Evolutionary conservation across 2,113 vertebrate species (phyloP).

Genomic region (Pygoscelis antarcticus): DNA sequence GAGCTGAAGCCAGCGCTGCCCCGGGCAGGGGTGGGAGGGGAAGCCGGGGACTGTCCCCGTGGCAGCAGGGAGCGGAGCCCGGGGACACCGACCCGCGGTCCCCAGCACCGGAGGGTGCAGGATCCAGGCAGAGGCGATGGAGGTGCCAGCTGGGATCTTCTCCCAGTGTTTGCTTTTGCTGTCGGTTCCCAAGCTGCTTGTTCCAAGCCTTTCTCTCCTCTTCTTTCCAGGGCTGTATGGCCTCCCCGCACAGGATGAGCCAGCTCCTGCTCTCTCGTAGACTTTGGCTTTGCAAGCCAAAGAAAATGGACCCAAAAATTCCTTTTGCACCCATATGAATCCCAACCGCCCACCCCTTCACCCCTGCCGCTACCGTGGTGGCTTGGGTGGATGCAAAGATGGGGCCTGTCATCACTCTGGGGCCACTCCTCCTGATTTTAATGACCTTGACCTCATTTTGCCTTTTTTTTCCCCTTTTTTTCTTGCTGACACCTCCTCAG

Average conservation of each 20-base stretch:
- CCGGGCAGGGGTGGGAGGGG: background rate
- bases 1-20: background rate
- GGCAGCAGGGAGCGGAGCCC: background rate
- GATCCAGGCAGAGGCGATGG: accelerated
- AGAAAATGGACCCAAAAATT: background rate
- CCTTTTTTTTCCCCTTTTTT: background rate
- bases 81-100: accelerated
- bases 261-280: background rate
- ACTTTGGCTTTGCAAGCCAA: background rate
- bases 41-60: accelerated
- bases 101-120: background rate
- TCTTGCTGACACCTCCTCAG: background rate
- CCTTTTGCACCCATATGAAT: accelerated
- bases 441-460: background rate
- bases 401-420: accelerated
- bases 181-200: background rate
- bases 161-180: background rate
- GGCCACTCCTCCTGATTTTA: background rate
- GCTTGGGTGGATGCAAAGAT: accelerated
- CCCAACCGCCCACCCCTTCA: background rate
- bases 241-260: accelerated
- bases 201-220: background rate
- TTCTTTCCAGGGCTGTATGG: background rate
- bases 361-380: accelerated
- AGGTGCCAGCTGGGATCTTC: background rate